These are phyloP conservation scores for Drosophila koepferae DNA, from an alignment of 2,888 invertebrate species.

Conservation along the genomic window DNA sequence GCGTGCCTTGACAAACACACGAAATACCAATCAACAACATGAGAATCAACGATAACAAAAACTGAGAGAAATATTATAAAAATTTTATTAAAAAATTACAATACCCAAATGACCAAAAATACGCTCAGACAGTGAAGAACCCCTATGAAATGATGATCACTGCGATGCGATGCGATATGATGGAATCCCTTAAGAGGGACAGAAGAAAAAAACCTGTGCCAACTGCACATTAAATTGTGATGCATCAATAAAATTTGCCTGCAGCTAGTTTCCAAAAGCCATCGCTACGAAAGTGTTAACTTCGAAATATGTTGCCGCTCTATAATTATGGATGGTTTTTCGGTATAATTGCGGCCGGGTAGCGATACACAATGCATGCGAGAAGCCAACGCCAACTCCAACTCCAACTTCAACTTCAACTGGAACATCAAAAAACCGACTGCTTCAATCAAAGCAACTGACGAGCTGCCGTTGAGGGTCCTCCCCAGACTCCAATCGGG, in stretches of 20 bases:
- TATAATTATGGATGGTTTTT: slow-evolving; percentile 84
- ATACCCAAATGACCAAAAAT: slow-evolving; percentile 44
- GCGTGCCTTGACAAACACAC: slow-evolving; percentile 74
- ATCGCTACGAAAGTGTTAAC: slow-evolving; percentile 85
- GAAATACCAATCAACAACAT: slow-evolving; percentile 75
- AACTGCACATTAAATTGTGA: slow-evolving; percentile 79
- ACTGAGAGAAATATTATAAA: slow-evolving; percentile 42
- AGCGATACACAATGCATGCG: slow-evolving; percentile 19
- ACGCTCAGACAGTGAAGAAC: slow-evolving; percentile 15
- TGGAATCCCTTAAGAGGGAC: slow-evolving; percentile 25
- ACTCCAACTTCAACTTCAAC: neutral
- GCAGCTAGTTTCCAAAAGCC: slow-evolving; percentile 79
- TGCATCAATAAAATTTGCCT: slow-evolving; percentile 82
- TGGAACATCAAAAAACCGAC: slow-evolving; percentile 30
- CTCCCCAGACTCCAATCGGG: slow-evolving; percentile 32
- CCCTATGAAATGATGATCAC: slow-evolving; percentile 67
- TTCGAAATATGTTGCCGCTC: slow-evolving; percentile 84
- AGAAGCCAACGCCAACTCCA: slow-evolving; percentile 34
- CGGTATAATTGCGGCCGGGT: slow-evolving; percentile 81
- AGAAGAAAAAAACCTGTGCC: slow-evolving; percentile 45
- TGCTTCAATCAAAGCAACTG: slow-evolving; percentile 77
- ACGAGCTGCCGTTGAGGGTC: slow-evolving; percentile 70
- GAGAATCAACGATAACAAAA: slow-evolving; percentile 54
- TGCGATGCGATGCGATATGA: neutral
- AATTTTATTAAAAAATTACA: slow-evolving; percentile 78